Evolutionary conservation across 2,113 vertebrate species (phyloP), one percentile per base, ranked within the genome.

Genomic region (Zosterops hypoxanthus): DNA sequence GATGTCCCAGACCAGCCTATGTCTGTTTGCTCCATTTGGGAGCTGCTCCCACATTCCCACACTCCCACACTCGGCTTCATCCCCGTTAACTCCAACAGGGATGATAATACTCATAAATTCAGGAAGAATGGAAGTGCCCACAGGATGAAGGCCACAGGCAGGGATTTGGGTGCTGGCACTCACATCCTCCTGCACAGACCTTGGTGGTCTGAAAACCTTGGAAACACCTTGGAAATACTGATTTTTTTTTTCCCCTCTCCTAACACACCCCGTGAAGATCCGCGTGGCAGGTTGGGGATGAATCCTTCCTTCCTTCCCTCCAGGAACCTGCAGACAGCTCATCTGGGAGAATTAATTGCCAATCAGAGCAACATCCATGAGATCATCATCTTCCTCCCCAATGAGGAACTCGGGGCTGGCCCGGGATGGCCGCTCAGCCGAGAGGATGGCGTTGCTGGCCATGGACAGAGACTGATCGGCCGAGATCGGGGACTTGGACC

Each of bases 291-390:
- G 44, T n/a, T 23, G 17, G 79, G 26, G 55, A 50, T 0, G 24
- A 46, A 25, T 1, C 7, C 15, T 49, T 78, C 71, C 89, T 87
- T 57, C 33, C 50, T 26, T 44, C 19, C 82, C 49, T 72, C 39
- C 11, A 22, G 75, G 50, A 69, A 69, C n/a, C 39, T 2, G 26
- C 20, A 1, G 7, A 12, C 60, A 33, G 41, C 78, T 66, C 46
- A 2, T 25, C 31, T 31, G 53, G 4, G 46, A 36, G 17, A n/a
- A 87, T 93, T 95, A 98, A 96, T 99, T 99, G 72, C 99, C 99
- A 77, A 99, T 99, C 3, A 99, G 97, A 80, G 99, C 99, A 23
- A 99, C 99, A 97, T 99, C 99, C 99, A 99, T 99, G 87, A 99
- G 99, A 88, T 99, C 99, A 12, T 99, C 99, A 17, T 99, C 99